A percentile compares a stretch with the other conserved stretches of the same genome.
Evolutionary conservation across 2,888 invertebrate genomes (phyloP).

Genomic region (Aspidapion aeneum): DNA sequence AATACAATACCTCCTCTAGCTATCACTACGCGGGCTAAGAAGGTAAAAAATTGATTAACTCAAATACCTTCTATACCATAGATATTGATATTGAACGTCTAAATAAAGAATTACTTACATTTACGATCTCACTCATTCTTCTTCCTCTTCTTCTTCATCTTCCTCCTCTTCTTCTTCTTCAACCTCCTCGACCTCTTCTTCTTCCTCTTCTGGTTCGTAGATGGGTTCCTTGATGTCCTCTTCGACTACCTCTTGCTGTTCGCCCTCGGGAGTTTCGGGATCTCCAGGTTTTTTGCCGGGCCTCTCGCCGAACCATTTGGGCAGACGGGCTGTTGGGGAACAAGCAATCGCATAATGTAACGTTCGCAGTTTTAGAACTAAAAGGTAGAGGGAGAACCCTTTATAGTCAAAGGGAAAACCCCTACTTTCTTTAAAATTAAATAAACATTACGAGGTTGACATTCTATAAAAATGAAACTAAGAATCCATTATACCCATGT

Average conservation of each 20-base stretch:
- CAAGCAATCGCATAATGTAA: constrained; percentile 26
- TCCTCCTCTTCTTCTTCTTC: constrained; percentile 76
- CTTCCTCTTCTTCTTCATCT: constrained; percentile 66
- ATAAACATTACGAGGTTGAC: too few species aligned
- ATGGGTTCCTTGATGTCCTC: constrained; percentile 55
- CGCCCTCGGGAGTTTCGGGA: constrained; percentile 86
- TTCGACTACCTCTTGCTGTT: constrained; percentile 77
- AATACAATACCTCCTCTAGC: too few species aligned
- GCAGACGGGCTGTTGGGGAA: constrained; percentile 71
- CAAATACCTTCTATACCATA: too few species aligned
- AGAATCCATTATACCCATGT: too few species aligned
- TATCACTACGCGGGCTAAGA: too few species aligned
- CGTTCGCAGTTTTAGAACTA: constrained; percentile 22
- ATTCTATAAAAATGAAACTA: too few species aligned
- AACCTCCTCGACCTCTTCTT: constrained; percentile 65
- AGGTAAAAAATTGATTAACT: too few species aligned
- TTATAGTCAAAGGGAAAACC: constrained; percentile 1
- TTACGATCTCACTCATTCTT: constrained; percentile 17
- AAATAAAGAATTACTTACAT: too few species aligned
- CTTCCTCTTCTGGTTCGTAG: constrained; percentile 69
- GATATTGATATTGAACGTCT: too few species aligned
- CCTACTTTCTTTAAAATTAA: background rate
- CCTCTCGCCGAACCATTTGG: constrained; percentile 94
- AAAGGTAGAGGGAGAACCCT: constrained; percentile 13
- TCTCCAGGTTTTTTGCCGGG: constrained; percentile 91